phyloP scores from a whole-genome alignment of 2,888 invertebrate species.

The Eupsilia transversa region DNA sequence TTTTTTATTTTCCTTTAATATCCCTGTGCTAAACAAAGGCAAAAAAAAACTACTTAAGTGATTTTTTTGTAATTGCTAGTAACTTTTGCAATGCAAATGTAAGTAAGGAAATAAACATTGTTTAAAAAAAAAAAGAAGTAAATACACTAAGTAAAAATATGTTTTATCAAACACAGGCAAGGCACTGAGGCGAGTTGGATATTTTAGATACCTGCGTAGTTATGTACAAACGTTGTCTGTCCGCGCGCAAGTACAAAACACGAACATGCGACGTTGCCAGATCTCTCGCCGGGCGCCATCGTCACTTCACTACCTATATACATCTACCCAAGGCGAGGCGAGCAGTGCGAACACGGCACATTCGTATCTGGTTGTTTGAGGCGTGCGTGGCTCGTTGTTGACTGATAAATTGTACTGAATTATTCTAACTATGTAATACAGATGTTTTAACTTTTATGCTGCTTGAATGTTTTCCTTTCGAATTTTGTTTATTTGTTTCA shows the following conservation, averaged over 20 bases:
- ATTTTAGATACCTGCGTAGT: constrained; percentile 53
- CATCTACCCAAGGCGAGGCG: constrained; percentile 79
- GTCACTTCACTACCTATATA: constrained; percentile 66
- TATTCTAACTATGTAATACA: constrained; percentile 20
- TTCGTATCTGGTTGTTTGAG: constrained; percentile 66
- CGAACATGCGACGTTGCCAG: constrained; percentile 76
- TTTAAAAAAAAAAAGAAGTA: constrained; percentile 6
- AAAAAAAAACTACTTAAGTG: no score
- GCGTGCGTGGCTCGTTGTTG: constrained; percentile 69
- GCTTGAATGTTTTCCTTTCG: not conserved
- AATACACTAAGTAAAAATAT: constrained; percentile 5
- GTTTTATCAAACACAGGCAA: constrained; percentile 19
- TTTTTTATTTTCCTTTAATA: not conserved
- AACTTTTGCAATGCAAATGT: not conserved
- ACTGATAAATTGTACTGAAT: constrained; percentile 59
- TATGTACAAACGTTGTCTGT: constrained; percentile 53
- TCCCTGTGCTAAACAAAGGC: no score
- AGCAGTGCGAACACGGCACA: constrained; percentile 64
- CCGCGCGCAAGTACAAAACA: constrained; percentile 69
- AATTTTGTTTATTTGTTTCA: constrained; percentile 1
- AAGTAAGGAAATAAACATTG: not conserved
- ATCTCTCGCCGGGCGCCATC: constrained; percentile 74
- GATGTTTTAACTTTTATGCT: constrained; percentile 10
- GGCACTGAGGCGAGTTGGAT: constrained; percentile 41
- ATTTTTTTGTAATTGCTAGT: no score